A percentile compares a stretch with the other conserved stretches of the same genome.
phyloP scores from a whole-genome alignment of 2,797 vertebrate species.

The Notoglanidium macrostoma region DNA sequence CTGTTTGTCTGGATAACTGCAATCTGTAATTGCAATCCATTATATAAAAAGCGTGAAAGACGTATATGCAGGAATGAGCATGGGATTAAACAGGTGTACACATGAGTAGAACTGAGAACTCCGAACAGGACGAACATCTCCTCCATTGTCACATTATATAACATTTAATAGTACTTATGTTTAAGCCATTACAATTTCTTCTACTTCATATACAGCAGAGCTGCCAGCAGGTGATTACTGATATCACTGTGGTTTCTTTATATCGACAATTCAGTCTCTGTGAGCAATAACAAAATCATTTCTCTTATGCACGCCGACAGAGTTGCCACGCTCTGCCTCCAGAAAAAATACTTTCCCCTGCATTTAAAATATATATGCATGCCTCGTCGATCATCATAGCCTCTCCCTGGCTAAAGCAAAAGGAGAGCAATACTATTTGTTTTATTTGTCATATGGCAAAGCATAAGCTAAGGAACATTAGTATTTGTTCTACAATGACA shows the following conservation, averaged over 20 bases:
- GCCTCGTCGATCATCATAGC: neutral
- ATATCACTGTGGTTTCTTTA: neutral
- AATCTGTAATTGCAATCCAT: neutral
- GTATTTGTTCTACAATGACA: neutral
- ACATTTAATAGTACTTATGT: neutral
- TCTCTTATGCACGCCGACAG: neutral
- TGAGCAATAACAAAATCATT: neutral
- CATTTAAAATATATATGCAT: neutral
- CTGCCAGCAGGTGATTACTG: neutral
- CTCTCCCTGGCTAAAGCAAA: neutral
- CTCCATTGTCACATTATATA: neutral
- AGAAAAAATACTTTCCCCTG: neutral
- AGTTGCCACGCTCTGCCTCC: neutral
- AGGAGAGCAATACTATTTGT: neutral
- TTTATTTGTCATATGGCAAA: neutral
- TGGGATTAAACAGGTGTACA: neutral
- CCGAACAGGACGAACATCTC: neutral
- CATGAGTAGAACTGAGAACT: neutral
- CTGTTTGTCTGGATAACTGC: neutral
- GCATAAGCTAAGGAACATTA: neutral
- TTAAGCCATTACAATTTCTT: neutral
- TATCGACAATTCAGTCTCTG: neutral
- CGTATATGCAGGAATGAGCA: neutral
- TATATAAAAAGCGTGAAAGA: neutral
- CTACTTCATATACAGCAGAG: neutral